Evolutionary conservation across 30 jellyfish, hydroid and myxozoan genomes (phyloP).

Genomic region (Cassiopea xamachana): DNA sequence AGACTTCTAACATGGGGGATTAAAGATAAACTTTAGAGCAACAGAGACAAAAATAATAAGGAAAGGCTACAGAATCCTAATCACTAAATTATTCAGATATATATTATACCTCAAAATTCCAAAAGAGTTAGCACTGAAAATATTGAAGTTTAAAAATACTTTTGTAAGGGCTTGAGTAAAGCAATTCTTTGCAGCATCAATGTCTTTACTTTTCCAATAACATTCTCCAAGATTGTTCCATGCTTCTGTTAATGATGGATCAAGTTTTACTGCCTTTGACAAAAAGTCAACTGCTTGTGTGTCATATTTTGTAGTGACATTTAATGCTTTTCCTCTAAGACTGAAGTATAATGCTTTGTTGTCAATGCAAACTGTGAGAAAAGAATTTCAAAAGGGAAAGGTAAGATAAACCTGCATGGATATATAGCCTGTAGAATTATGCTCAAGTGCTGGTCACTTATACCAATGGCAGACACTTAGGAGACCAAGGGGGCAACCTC

Average conservation of each 20-base stretch:
- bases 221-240: constrained; percentile 99
- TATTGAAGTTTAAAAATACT: constrained; percentile 17
- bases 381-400: background rate
- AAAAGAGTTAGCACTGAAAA: no score
- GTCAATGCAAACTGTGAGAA: constrained; percentile 72
- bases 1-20: no score
- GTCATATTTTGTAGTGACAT: constrained; percentile 81
- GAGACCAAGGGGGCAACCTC: no score
- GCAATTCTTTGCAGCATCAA: constrained; percentile 91
- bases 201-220: constrained; percentile 94
- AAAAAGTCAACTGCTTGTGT: constrained; percentile 91
- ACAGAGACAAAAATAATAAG: background rate
- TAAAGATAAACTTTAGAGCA: background rate
- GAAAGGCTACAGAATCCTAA: background rate
- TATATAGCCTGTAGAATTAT: no score
- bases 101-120: no score
- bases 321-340: constrained; percentile 91
- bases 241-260: constrained; percentile 89
- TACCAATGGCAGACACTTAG: no score
- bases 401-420: no score
- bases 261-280: constrained; percentile 94
- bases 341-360: constrained; percentile 91
- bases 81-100: background rate
- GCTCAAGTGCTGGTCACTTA: no score
- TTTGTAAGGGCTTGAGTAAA: constrained; percentile 84